Percentiles rank a stretch among this genome's conserved stretches.
phyloP scores from a whole-genome alignment of 2,888 invertebrate genomes.

The Thereva unica region DNA sequence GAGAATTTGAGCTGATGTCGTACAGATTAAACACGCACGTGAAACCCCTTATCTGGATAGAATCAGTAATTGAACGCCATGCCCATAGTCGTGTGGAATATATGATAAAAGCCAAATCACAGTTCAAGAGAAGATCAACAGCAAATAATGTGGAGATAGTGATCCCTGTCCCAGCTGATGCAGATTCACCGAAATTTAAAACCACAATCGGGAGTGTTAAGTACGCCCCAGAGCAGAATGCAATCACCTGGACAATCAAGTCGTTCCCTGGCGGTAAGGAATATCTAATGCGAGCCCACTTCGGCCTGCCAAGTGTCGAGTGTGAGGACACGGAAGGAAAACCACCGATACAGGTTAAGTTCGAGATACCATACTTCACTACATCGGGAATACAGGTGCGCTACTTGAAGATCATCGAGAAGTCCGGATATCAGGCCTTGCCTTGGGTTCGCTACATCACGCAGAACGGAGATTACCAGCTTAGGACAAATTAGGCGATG shows the following conservation, averaged over 20 bases:
- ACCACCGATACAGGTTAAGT: slow-evolving; percentile 97
- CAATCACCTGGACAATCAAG: slow-evolving; percentile 96
- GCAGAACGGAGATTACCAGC: slow-evolving; percentile 97
- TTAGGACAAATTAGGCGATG: slow-evolving; percentile 79
- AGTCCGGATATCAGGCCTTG: slow-evolving; percentile 97
- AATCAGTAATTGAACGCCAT: slow-evolving; percentile 96
- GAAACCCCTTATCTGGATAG: slow-evolving; percentile 98
- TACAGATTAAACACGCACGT: slow-evolving; percentile 96
- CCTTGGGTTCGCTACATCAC: slow-evolving; percentile 99
- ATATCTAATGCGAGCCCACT: slow-evolving; percentile 97
- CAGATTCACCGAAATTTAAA: slow-evolving; percentile 97
- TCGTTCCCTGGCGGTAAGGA: slow-evolving; percentile 98
- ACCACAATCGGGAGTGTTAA: slow-evolving; percentile 96
- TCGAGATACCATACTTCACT: slow-evolving; percentile 98
- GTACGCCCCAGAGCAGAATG: slow-evolving; percentile 96
- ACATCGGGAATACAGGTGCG: slow-evolving; percentile 97
- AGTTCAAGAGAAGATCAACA: slow-evolving; percentile 95
- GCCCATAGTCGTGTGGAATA: slow-evolving; percentile 97
- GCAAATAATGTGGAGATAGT: slow-evolving; percentile 99
- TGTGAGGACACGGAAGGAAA: slow-evolving; percentile 94
- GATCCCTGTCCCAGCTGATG: slow-evolving; percentile 94
- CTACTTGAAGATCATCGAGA: slow-evolving; percentile 97
- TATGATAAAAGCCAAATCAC: slow-evolving; percentile 99
- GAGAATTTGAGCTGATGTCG: slow-evolving; percentile 98
- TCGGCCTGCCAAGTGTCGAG: slow-evolving; percentile 94